Evolutionary conservation across 1,140 invertebrate species (phyloP), one percentile per base, ranked within the genome.

Genomic region (Pinna nobilis): DNA sequence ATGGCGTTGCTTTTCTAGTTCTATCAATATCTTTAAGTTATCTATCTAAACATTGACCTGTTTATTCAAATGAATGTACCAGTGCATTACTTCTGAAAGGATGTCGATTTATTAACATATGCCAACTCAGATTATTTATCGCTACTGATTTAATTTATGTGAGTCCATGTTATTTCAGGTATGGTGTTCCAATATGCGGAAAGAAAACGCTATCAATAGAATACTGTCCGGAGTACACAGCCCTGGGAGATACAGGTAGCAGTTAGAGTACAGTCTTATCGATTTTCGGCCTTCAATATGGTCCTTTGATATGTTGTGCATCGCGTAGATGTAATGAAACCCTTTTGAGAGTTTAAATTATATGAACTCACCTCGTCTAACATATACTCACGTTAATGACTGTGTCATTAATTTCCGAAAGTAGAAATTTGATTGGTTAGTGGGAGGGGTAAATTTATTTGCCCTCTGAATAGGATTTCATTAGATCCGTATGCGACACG

Each of bases 111-210:
- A 20, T 13, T 53, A 6, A 18, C 3, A 18, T 57, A 13, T 35
- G 28, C 33, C 0, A 9, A 5, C 18, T 25, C n/a, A 15, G 49
- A 5, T 53, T 53, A 25, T n/a, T 53, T 53, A 4, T 28, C 20
- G 50, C 11, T 18, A n/a, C 11, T 53, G 30, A 53, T 25, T 28
- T 4, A 3, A 11, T 20, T 20, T 68, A 4, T 41, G n/a, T n/a
- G n/a, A n/a, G n/a, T n/a, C 13, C 64, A 59, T 51, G 11, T 37
- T 50, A 39, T 74, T n/a, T 9, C 86, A 91, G 84, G 85, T 89
- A 64, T 91, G 90, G 90, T 91, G 90, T 71, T 83, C 84, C n/a
- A 87, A 85, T n/a, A 90, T 88, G 81, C 85, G 88, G 49, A 86
- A 84, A 13, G 89, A 91, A 78, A 86, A 82, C 30, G 85, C 87